Evolutionary conservation across 1,140 invertebrate genomes (phyloP).

Genomic region (Dendroctonus valens): DNA sequence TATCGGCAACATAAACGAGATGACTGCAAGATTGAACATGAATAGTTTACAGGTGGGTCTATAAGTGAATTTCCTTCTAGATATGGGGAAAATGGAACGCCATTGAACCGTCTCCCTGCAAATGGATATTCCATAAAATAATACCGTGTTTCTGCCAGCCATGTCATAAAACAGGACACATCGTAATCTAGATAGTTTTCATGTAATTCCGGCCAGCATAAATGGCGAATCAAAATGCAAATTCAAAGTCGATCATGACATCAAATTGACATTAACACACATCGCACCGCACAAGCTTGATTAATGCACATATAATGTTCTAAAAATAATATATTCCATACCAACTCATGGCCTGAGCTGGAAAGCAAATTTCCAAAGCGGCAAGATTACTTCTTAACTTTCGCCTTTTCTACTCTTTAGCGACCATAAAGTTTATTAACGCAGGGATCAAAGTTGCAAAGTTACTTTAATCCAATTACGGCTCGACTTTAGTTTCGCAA

Average conservation of each 20-base stretch:
- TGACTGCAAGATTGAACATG: constrained; percentile 2
- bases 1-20: background rate
- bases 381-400: constrained; percentile 1
- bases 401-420: background rate
- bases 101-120: background rate
- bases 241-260: too few species aligned
- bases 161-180: background rate
- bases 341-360: background rate
- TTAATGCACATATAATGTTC: too few species aligned
- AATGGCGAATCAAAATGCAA: too few species aligned
- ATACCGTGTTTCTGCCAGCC: background rate
- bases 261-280: too few species aligned
- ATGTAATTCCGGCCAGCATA: background rate
- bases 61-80: background rate
- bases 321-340: background rate
- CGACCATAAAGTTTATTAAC: constrained; percentile 8
- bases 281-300: too few species aligned
- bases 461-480: constrained; percentile 6
- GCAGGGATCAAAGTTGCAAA: constrained; percentile 4
- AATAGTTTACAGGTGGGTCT: background rate
- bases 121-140: constrained; percentile 3
- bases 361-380: constrained; percentile 1
- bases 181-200: background rate
- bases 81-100: background rate
- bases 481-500: constrained; percentile 3